A percentile compares a stretch with the other conserved stretches of the same genome.
phyloP scores from a whole-genome alignment of 2,888 invertebrate genomes.

The Apotomis capreana region DNA sequence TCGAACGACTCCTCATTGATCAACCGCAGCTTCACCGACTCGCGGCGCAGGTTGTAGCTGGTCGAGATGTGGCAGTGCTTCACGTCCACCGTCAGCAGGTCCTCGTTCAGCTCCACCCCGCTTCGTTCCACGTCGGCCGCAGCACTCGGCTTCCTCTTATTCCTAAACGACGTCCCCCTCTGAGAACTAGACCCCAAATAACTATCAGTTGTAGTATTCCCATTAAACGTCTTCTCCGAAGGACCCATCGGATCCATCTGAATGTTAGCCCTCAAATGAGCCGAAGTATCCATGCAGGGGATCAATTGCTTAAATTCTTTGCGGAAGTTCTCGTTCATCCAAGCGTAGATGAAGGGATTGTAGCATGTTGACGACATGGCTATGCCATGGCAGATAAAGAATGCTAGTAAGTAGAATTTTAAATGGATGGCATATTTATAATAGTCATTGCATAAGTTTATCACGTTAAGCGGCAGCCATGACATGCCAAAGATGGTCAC shows the following conservation, averaged over 20 bases:
- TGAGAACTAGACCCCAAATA: slow-evolving; percentile 83
- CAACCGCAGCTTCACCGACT: slow-evolving; percentile 75
- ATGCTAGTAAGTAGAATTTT: slow-evolving; percentile 93
- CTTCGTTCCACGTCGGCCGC: slow-evolving; percentile 85
- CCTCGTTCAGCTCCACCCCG: slow-evolving; percentile 78
- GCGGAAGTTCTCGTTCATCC: slow-evolving; percentile 98
- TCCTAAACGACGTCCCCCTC: slow-evolving; percentile 78
- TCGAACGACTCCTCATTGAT: slow-evolving; percentile 80
- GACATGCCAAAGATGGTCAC: slow-evolving; percentile 98
- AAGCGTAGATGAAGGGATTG: slow-evolving; percentile 98
- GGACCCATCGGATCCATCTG: slow-evolving; percentile 82
- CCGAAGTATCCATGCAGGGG: slow-evolving; percentile 84
- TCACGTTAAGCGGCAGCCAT: slow-evolving; percentile 95
- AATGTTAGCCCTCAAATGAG: slow-evolving; percentile 68
- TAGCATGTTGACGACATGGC: slow-evolving; percentile 99
- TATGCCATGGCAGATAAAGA: slow-evolving; percentile 94
- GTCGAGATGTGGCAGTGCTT: slow-evolving; percentile 80
- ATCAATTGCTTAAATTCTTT: slow-evolving; percentile 94
- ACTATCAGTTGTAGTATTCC: slow-evolving; percentile 88
- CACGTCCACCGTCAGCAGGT: slow-evolving; percentile 73
- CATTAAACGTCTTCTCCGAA: slow-evolving; percentile 89
- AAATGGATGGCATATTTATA: slow-evolving; percentile 88
- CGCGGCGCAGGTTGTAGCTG: slow-evolving; percentile 75
- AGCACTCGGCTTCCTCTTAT: slow-evolving; percentile 83
- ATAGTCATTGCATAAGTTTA: slow-evolving; percentile 94